Evolutionary conservation across 2,888 invertebrate genomes (phyloP).

Genomic region (Clunio marinus): DNA sequence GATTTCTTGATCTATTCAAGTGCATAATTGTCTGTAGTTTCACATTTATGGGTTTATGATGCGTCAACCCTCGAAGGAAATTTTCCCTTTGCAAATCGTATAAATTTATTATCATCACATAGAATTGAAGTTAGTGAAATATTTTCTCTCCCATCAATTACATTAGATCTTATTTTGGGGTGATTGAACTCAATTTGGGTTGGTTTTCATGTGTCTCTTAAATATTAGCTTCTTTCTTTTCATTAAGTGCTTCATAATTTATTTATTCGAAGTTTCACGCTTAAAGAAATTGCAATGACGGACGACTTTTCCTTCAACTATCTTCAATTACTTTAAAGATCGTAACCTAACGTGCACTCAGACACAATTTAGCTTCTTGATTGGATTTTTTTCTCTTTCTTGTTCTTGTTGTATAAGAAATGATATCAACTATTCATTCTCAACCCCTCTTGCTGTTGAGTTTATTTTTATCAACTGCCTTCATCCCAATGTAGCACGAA

Average conservation of each 20-base stretch:
- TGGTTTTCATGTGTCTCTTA: not conserved
- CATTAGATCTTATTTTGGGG: not conserved
- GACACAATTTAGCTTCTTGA: not conserved
- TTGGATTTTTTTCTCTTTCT: not conserved
- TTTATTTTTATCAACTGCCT: not conserved
- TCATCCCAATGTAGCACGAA: not conserved
- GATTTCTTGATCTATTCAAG: not conserved
- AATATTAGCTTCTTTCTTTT: slow-evolving; percentile 7
- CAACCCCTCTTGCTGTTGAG: too few species aligned
- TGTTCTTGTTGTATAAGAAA: not conserved
- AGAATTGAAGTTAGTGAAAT: not conserved
- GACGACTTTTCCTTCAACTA: too few species aligned
- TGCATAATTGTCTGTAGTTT: slow-evolving; percentile 7
- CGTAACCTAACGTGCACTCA: not conserved
- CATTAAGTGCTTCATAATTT: slow-evolving; percentile 4
- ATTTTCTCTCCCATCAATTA: not conserved
- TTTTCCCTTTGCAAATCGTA: not conserved
- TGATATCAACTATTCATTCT: too few species aligned
- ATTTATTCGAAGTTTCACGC: slow-evolving; percentile 7
- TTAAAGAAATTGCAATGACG: not conserved
- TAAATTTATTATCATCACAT: slow-evolving; percentile 20
- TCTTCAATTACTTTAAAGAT: not conserved
- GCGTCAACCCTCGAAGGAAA: slow-evolving; percentile 26
- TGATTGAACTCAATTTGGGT: slow-evolving; percentile 3
- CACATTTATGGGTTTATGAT: slow-evolving; percentile 7